These are phyloP conservation scores for Pristionchus arcanus DNA, from an alignment of 2,888 invertebrate species.

Conservation along the genomic window DNA sequence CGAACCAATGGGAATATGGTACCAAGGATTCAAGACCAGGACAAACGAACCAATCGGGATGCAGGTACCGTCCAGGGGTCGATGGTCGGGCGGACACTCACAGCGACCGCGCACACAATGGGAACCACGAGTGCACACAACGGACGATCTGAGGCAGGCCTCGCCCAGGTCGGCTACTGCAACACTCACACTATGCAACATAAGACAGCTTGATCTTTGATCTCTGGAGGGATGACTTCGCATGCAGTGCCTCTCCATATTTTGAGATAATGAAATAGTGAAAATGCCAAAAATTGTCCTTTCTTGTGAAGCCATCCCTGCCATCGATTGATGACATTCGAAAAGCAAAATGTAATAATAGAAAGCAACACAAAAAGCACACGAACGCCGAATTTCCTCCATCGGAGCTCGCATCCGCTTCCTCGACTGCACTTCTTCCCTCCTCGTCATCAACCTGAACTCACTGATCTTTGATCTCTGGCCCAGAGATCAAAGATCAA, in stretches of 20 bases:
- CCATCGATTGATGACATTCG: neutral
- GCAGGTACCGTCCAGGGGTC: conserved; percentile 65
- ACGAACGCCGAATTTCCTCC: conserved; percentile 29
- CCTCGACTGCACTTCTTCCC: neutral
- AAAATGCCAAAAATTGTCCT: neutral
- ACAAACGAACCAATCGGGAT: conserved; percentile 71
- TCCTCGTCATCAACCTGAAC: conserved; percentile 1
- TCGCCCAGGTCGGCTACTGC: conserved; percentile 71
- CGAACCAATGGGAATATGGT: neutral
- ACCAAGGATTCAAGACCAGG: no score
- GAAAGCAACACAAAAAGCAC: neutral
- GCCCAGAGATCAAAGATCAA: neutral
- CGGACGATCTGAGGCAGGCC: conserved; percentile 64
- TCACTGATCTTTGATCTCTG: no score
- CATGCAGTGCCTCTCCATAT: no score
- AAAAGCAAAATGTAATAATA: neutral
- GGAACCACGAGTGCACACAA: conserved; percentile 70
- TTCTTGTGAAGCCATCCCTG: no score
- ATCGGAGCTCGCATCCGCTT: neutral
- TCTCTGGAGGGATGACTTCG: neutral
- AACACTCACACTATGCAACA: conserved; percentile 29
- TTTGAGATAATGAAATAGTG: no score
- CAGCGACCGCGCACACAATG: conserved; percentile 70
- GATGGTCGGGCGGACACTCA: conserved; percentile 70
- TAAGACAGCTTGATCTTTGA: neutral